Conservation (phyloP, 1,140 invertebrate genomes). For the Lucilia sericata region DNA sequence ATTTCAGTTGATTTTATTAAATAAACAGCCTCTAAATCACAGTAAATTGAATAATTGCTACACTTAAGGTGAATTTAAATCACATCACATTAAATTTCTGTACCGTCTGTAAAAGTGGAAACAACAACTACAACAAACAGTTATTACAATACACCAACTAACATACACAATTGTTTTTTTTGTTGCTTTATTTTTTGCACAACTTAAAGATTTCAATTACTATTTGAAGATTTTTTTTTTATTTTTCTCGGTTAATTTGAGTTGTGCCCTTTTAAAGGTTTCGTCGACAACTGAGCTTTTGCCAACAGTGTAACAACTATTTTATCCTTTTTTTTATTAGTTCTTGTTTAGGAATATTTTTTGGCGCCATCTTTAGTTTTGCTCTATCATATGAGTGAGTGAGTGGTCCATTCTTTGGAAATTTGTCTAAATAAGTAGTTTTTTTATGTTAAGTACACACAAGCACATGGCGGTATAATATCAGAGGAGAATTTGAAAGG, state of each 20-base stretch:
- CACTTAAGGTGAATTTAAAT: conserved; percentile 33
- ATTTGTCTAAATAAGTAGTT: not conserved
- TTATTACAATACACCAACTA: not conserved
- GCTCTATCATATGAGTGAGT: not conserved
- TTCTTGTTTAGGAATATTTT: conserved; percentile 3
- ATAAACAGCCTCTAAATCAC: conserved; percentile 10
- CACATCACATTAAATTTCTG: not conserved
- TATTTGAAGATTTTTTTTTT: conserved; percentile 5
- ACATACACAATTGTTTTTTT: not conserved
- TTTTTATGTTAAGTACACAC: no score
- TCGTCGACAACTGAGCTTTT: conserved; percentile 25
- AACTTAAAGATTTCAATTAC: not conserved
- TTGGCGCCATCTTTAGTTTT: conserved; percentile 40
- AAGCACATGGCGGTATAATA: not conserved
- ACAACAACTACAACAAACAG: no score
- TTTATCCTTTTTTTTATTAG: conserved; percentile 29
- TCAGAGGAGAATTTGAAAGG: not conserved
- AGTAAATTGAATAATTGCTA: conserved; percentile 33
- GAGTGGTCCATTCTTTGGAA: not conserved
- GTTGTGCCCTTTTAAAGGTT: not conserved
- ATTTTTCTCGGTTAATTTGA: not conserved
- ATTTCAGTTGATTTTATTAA: not conserved
- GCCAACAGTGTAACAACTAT: conserved; percentile 28
- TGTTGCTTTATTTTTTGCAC: not conserved
- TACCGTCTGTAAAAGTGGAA: not conserved